Evolutionary conservation across 2,113 vertebrate species (phyloP).

Genomic region (Stegostoma tigrinum): DNA sequence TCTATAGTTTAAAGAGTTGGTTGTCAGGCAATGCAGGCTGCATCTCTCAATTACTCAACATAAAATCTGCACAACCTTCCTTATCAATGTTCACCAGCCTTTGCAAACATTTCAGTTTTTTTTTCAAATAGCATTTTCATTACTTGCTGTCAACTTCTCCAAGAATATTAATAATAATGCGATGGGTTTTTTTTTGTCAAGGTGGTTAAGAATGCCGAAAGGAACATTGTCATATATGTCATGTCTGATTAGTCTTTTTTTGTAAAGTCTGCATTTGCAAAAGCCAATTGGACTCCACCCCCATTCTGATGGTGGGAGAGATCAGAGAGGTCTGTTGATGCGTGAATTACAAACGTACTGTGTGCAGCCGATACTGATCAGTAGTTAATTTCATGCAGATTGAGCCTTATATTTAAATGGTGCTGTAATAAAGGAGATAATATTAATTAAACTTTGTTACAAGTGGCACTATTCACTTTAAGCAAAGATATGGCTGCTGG

Average conservation of each 20-base stretch:
- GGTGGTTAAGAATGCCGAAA: background rate
- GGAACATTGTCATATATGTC: background rate
- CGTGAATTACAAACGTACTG: background rate
- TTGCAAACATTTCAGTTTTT: constrained; percentile 26
- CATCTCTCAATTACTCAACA: constrained; percentile 32
- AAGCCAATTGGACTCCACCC: background rate
- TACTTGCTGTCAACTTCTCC: constrained; percentile 26
- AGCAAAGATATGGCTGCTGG: background rate
- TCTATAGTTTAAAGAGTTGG: constrained; percentile 20
- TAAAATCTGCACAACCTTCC: constrained; percentile 35
- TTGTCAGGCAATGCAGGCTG: constrained; percentile 14
- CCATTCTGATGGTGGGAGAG: background rate
- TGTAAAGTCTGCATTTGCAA: background rate
- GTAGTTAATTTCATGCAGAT: constrained; percentile 18
- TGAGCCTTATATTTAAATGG: background rate
- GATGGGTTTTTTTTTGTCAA: constrained; percentile 18
- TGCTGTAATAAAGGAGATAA: constrained; percentile 22
- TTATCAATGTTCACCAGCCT: constrained; percentile 32
- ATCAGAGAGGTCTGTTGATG: background rate
- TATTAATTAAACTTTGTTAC: constrained; percentile 15
- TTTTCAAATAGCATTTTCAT: constrained; percentile 37
- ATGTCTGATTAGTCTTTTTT: constrained; percentile 20
- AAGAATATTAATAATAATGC: constrained; percentile 24
- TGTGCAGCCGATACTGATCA: background rate
- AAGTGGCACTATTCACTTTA: constrained; percentile 28